Conservation (phyloP, 30 jellyfish, hydroid and myxozoan genomes). For the Aurelia sp. region DNA sequence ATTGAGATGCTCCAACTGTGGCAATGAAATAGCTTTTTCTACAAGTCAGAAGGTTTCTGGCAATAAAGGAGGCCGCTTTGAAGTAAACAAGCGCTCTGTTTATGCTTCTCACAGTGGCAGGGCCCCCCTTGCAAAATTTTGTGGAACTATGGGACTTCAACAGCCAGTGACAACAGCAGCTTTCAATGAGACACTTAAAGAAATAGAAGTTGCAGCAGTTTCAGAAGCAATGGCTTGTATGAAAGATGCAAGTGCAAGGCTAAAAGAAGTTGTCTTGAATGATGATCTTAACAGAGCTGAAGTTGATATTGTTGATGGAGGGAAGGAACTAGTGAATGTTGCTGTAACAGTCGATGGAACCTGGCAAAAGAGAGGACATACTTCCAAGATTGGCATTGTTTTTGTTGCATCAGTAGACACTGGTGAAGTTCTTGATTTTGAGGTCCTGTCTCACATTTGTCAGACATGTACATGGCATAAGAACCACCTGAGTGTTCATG, state of each 20-base stretch:
- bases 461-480: constrained; percentile 15
- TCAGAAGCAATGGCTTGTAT: too few relatives aligned
- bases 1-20: too few relatives aligned
- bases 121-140: too few relatives aligned
- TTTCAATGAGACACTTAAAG: constrained; percentile 1
- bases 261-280: neutral
- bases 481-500: neutral
- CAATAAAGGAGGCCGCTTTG: too few relatives aligned
- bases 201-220: neutral
- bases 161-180: constrained; percentile 23
- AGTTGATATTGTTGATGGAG: constrained; percentile 10
- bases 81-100: too few relatives aligned
- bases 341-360: constrained; percentile 32
- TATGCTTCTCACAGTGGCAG: too few relatives aligned
- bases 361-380: constrained; percentile 44
- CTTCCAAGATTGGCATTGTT: constrained; percentile 36
- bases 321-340: constrained; percentile 10
- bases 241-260: constrained; percentile 27
- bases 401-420: constrained; percentile 21
- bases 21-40: too few relatives aligned
- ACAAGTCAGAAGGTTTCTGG: too few relatives aligned
- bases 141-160: constrained; percentile 36
- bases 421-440: constrained; percentile 47
- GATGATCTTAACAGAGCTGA: neutral
- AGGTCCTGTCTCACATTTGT: constrained; percentile 5